Percentiles rank a stretch among this genome's conserved stretches.
These are phyloP conservation scores for Sprattus sprattus DNA, from an alignment of 2,113 vertebrate genomes.

Conservation along the genomic window DNA sequence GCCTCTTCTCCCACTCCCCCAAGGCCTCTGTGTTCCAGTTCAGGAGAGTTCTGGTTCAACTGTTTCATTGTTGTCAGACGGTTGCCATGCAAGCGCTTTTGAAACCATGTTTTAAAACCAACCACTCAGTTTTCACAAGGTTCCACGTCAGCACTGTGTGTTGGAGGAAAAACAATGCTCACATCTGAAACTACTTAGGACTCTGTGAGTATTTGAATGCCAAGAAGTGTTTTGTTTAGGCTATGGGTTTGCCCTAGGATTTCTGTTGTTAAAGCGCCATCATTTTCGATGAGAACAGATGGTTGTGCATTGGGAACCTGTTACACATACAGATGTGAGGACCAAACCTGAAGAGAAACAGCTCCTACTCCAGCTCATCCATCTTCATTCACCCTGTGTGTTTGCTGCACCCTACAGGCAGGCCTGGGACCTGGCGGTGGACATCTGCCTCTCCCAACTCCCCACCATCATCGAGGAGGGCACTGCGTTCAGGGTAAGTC, in stretches of 20 bases:
- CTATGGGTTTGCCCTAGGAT: too few relatives aligned
- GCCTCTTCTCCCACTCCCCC: neutral
- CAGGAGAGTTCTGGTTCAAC: neutral
- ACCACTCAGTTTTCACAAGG: too few relatives aligned
- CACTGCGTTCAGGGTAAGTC: conserved; percentile 92
- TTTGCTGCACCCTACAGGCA: conserved; percentile 76
- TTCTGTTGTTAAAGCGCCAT: neutral
- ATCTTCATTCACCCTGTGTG: neutral
- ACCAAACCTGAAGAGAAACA: neutral
- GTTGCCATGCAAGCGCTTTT: too few relatives aligned
- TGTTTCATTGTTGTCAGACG: too few relatives aligned
- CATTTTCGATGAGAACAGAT: neutral
- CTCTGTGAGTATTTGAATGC: too few relatives aligned
- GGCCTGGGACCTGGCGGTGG: conserved; percentile 96
- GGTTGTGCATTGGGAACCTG: neutral
- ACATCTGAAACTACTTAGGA: too few relatives aligned
- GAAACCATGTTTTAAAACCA: too few relatives aligned
- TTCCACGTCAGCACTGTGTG: too few relatives aligned
- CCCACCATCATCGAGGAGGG: conserved; percentile 98
- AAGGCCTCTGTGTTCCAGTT: neutral
- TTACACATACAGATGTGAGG: neutral
- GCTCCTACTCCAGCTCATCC: neutral
- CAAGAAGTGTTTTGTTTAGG: too few relatives aligned
- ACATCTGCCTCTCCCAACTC: conserved; percentile 97
- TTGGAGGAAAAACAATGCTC: too few relatives aligned